A percentile compares a stretch with the other conserved stretches of the same genome.
Conservation (phyloP, 2,797 vertebrate genomes). For the Scleropages formosus region DNA sequence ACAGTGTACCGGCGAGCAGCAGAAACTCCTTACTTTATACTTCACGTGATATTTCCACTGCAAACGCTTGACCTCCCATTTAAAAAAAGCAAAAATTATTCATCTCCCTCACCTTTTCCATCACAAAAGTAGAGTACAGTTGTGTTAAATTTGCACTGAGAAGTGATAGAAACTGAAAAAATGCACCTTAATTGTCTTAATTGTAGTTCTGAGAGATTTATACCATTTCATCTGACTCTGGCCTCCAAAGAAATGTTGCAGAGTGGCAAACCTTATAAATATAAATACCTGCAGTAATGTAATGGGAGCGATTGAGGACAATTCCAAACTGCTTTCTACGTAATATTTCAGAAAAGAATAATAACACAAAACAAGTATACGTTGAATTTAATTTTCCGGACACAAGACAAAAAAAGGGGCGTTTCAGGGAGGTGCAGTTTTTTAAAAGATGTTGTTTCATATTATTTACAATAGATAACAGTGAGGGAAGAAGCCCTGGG, state of each 20-base stretch:
- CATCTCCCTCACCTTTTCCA: conserved; percentile 52
- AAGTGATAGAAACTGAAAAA: conserved; percentile 89
- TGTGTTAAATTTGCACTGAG: conserved; percentile 92
- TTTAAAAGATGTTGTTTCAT: conserved; percentile 13
- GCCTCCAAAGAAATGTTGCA: conserved; percentile 50
- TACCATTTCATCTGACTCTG: conserved; percentile 78
- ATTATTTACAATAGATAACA: neutral
- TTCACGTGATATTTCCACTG: neutral
- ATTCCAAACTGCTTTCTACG: conserved; percentile 66
- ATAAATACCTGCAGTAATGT: conserved; percentile 68
- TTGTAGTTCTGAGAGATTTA: conserved; percentile 85
- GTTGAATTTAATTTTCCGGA: conserved; percentile 55
- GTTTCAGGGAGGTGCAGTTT: neutral
- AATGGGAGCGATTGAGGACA: conserved; percentile 72
- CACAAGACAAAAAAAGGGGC: conserved; percentile 1
- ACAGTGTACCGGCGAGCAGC: too few relatives aligned
- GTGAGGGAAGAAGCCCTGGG: neutral
- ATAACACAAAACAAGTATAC: conserved; percentile 68
- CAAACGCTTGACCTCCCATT: neutral
- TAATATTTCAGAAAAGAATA: conserved; percentile 72
- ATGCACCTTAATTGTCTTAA: conserved; percentile 83
- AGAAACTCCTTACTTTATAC: neutral
- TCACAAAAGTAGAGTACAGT: conserved; percentile 70
- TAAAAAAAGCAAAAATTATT: conserved; percentile 22
- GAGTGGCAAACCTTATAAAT: conserved; percentile 75